Base-by-base conservation (phyloP, 2,888 invertebrate genomes). In the Leucoma salicis region DNA sequence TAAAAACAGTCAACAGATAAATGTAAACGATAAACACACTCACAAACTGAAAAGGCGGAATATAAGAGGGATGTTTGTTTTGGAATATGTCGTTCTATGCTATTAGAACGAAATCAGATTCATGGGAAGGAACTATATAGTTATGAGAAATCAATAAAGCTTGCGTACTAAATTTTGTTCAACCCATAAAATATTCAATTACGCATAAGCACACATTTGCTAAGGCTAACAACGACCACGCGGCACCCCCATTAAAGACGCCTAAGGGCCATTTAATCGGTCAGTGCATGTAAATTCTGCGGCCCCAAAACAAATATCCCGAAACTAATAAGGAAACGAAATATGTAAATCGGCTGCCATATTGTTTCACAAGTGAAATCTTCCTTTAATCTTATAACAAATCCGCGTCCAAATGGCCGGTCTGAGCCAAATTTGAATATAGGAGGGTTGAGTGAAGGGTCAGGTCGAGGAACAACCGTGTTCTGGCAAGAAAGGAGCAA, bases 311-410 rank as follows among this genome's bases (percentile, higher is more conserved):
- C 89, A 88, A 89, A 89, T 88, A 88, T 85, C 86, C 89, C 87
- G 78, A 87, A 89, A 88, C 88, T 89, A 89, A 89, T 88, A 89
- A 89, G 89, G 88, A 89, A 89, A 87, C 89, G 89, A 88, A 89
- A 89, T 89, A 89, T 88, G 89, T 89, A 89, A 89, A 89, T 89
- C 82, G 83, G 78, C 77, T 85, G 82, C 86, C 87, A 90, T 90
- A 89, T 89, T 88, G 90, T 89, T 89, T 84, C 86, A 83, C 86
- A 88, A 90, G 89, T 89, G 86, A 90, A 90, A 90, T 90, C 90
- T 90, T 90, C 89, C 89, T 88, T 89, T 90, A 90, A 90, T 90
- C 90, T 90, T 90, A 89, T 89, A 90, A 89, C 89, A 89, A 90
- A 90, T 90, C 90, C 86, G 87, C 83, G 89, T 88, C 83, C 87